Base-by-base conservation (phyloP, 2,888 invertebrate genomes). In the Caenorhabditis zanzibari region DNA sequence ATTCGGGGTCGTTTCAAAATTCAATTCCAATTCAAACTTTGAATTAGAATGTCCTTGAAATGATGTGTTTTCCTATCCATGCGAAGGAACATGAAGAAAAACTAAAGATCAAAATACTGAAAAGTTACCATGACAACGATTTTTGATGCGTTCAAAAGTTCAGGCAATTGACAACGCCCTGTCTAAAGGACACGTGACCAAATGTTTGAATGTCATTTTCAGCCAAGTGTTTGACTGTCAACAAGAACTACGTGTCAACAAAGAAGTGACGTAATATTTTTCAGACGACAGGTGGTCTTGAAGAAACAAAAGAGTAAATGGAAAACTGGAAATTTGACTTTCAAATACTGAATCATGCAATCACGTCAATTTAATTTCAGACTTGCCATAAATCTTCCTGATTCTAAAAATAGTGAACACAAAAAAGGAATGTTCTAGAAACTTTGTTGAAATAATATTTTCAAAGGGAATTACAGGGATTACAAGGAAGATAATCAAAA, bases 101-200 rank as follows among this genome's bases (percentile, higher is more conserved):
- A 10, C 10, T 12, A 10, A 49, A 19, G 19, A 19, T 19, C 19
- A 19, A 6, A 22, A 12, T 7, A 19, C 22, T 9, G 22, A 0
- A 6, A 6, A 49, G 49, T 49, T 19, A 61, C 61, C 41, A 24
- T 41, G 16, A 7, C 24, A 61, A 38, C 61, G 38, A 24, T 41
- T 22, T 41, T 12, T 41, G 38, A 38, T 61, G 32, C 4, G 3
- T 41, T 61, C 41, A 22, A 14, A 61, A 14, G 6, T 22, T 19
- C 19, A 12, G 3, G n/a, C 41, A 4, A 14, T 12, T 24, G 44
- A 28, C 44, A 63, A 77, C 69, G 69, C 77, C 69, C 52, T 41
- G 59, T 61, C 77, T 77, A 49, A 41, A 9, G 10, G 24, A 35
- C 77, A 77, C 68, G 66, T 66, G 75, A 64, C 49, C n/a, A 47